phyloP scores from a whole-genome alignment of 1,140 invertebrate species.

The Phthorimaea operculella region DNA sequence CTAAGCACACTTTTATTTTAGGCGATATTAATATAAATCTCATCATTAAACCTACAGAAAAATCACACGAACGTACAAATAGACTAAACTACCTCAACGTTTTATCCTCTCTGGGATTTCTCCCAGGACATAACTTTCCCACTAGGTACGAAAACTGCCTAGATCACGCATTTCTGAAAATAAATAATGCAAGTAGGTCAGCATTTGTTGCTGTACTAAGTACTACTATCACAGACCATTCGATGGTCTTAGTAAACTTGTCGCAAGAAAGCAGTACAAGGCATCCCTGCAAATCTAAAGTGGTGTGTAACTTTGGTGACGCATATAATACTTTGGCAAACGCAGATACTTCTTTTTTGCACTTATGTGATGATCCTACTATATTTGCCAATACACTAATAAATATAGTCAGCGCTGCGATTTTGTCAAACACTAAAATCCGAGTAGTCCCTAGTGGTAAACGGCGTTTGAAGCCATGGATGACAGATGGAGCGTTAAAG shows the following conservation, averaged over 20 bases:
- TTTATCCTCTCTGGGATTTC: too few relatives aligned
- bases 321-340: slow-evolving; percentile 9
- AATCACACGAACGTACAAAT: too few relatives aligned
- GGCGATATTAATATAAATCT: too few relatives aligned
- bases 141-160: slow-evolving; percentile 7
- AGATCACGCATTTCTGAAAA: slow-evolving; percentile 19
- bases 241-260: slow-evolving; percentile 10
- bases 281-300: slow-evolving; percentile 7
- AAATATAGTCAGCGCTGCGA: neutral
- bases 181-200: slow-evolving; percentile 9
- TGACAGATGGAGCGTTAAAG: slow-evolving; percentile 11
- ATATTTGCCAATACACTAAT: slow-evolving; percentile 5
- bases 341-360: slow-evolving; percentile 3
- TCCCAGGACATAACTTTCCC: too few relatives aligned
- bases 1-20: too few relatives aligned
- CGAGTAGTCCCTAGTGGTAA: slow-evolving; percentile 5
- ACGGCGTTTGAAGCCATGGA: slow-evolving; percentile 16
- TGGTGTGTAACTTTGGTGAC: slow-evolving; percentile 5
- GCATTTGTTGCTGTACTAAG: slow-evolving; percentile 13
- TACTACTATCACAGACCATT: slow-evolving; percentile 15
- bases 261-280: slow-evolving; percentile 9
- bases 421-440: slow-evolving; percentile 4
- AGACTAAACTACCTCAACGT: too few relatives aligned
- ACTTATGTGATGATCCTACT: slow-evolving; percentile 9
- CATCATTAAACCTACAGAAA: too few relatives aligned